Evolutionary conservation across 2,113 vertebrate species (phyloP).

Genomic region (Turnix velox): DNA sequence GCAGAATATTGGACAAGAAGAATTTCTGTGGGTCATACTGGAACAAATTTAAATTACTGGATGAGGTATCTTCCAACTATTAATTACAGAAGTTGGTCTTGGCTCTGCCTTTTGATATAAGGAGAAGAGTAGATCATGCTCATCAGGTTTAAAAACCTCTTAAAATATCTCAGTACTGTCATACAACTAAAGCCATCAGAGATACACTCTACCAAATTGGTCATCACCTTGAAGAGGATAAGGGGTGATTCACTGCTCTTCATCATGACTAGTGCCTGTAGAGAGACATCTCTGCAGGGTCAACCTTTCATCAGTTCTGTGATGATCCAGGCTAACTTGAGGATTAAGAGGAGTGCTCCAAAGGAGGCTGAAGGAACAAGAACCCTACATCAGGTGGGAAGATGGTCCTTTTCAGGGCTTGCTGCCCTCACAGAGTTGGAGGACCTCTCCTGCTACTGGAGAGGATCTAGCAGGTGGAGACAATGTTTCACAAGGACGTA

Average conservation of each 20-base stretch:
- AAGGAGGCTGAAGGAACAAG: not conserved
- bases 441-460: not conserved
- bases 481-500: fast-evolving
- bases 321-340: not conserved
- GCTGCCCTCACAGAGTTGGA: not conserved
- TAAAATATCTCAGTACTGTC: not conserved
- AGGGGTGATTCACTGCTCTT: not conserved
- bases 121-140: not conserved
- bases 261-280: not conserved
- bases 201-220: not conserved
- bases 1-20: not conserved
- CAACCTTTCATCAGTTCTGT: not conserved
- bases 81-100: not conserved
- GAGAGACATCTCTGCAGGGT: fast-evolving
- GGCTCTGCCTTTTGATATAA: not conserved
- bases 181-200: not conserved
- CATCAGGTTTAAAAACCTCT: not conserved
- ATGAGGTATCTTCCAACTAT: not conserved
- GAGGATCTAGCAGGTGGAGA: not conserved
- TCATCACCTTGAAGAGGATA: not conserved
- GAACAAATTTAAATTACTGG: not conserved
- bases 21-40: not conserved
- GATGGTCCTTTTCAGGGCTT: not conserved
- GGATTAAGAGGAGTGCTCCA: not conserved
- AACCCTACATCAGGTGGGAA: not conserved